Evolutionary conservation across 92 coral and sea anemone species (phyloP).

Genomic region (Zoanthus sociatus): DNA sequence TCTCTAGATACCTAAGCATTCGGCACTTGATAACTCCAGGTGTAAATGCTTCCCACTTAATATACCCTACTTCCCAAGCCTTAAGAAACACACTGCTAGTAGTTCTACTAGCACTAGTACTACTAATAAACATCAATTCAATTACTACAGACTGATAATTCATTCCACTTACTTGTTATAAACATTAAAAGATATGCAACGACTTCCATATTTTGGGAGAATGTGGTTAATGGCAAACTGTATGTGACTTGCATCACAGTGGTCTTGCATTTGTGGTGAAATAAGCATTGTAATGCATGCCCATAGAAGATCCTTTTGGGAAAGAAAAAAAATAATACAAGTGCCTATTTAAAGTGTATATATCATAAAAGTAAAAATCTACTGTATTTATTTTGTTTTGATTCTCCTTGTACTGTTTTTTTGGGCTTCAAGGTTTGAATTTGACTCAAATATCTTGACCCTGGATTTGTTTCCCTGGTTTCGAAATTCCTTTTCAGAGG

Average conservation of each 20-base stretch:
- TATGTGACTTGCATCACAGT: conserved; percentile 40
- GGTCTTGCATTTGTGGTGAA: conserved; percentile 47
- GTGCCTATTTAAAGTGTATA: no score
- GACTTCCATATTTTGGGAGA: conserved; percentile 65
- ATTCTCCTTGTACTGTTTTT: no score
- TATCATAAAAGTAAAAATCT: no score
- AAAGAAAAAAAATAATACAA: no score
- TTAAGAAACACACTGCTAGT: no score
- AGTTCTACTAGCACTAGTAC: neutral
- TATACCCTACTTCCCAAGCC: no score
- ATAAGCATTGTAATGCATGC: conserved; percentile 59
- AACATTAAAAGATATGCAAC: conserved; percentile 53
- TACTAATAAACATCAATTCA: neutral
- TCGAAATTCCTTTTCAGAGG: conserved; percentile 4
- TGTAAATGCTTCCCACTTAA: no score
- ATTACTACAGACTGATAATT: neutral
- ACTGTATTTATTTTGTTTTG: no score
- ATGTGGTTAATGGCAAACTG: conserved; percentile 51
- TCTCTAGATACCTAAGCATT: no score
- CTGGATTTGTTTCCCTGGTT: conserved; percentile 10
- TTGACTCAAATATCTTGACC: conserved; percentile 5
- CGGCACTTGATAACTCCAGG: no score
- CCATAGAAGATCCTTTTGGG: conserved; percentile 58
- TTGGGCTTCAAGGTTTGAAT: conserved; percentile 14
- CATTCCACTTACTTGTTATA: conserved; percentile 47